These are phyloP conservation scores for Herpetotheres cachinnans DNA, from an alignment of 2,113 vertebrate species.

Conservation along the genomic window DNA sequence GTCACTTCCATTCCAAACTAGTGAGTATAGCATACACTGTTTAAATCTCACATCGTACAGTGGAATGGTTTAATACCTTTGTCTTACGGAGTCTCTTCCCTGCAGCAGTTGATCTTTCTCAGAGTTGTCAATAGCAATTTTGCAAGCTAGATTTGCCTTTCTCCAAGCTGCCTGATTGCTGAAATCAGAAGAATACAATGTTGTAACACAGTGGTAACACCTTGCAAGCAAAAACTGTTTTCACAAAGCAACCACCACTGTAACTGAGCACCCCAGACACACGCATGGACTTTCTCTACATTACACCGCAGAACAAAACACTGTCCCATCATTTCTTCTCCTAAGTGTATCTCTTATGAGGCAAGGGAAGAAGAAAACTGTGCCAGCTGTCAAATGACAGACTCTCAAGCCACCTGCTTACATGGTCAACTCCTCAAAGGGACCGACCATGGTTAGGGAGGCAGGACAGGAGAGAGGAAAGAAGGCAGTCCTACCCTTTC, in stretches of 20 bases:
- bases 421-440: not conserved
- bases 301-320: not conserved
- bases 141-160: conserved; percentile 93
- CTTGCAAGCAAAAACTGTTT: not conserved
- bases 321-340: not conserved
- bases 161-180: conserved; percentile 97
- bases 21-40: not conserved
- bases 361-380: not conserved
- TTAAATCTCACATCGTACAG: not conserved
- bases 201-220: not conserved
- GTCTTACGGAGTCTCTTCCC: conserved; percentile 79
- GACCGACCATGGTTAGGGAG: not conserved
- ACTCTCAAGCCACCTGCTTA: not conserved
- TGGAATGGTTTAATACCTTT: conserved; percentile 76
- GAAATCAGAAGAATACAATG: conserved; percentile 39
- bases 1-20: not conserved
- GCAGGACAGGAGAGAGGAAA: not conserved
- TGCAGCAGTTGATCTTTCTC: conserved; percentile 91
- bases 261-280: not conserved
- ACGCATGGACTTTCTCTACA: not conserved
- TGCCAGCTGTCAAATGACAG: not conserved
- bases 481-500: not conserved
- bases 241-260: not conserved
- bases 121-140: conserved; percentile 90
- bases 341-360: not conserved